These are phyloP conservation scores for Paratilapia polleni DNA, from an alignment of 2,113 vertebrate species.

Conservation along the genomic window DNA sequence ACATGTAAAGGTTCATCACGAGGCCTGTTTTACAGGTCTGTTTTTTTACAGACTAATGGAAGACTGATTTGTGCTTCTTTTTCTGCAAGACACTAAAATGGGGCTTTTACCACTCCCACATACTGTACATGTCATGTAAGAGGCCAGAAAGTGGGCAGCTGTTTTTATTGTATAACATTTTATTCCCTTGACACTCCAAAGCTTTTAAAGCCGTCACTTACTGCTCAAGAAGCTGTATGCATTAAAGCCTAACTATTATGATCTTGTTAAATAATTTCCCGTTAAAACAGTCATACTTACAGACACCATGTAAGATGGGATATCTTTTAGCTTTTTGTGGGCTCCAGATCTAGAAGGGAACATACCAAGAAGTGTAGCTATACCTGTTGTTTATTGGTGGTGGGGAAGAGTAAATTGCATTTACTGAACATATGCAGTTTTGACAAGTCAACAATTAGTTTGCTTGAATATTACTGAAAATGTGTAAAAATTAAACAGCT, in stretches of 20 bases:
- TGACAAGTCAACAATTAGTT: not conserved
- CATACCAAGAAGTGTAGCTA: not conserved
- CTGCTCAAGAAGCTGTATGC: not conserved
- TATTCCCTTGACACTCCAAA: not conserved
- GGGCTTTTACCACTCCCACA: not conserved
- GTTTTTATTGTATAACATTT: not conserved
- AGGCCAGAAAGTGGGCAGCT: not conserved
- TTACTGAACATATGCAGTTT: not conserved
- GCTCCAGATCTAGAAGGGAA: not conserved
- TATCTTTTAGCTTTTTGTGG: not conserved
- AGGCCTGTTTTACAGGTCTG: not conserved
- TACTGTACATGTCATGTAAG: not conserved
- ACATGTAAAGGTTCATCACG: not conserved
- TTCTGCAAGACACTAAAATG: not conserved
- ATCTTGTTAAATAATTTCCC: not conserved
- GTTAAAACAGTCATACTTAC: no score
- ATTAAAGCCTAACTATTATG: not conserved
- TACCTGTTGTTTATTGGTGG: not conserved
- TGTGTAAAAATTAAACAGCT: no score
- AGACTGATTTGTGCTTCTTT: not conserved
- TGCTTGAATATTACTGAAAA: not conserved
- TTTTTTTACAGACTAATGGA: not conserved
- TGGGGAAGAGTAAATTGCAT: not conserved
- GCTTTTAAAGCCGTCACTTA: not conserved
- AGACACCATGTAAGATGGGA: not conserved